Base-by-base conservation (phyloP, 1,140 invertebrate species). In the Cyrtorhinus lividipennis region DNA sequence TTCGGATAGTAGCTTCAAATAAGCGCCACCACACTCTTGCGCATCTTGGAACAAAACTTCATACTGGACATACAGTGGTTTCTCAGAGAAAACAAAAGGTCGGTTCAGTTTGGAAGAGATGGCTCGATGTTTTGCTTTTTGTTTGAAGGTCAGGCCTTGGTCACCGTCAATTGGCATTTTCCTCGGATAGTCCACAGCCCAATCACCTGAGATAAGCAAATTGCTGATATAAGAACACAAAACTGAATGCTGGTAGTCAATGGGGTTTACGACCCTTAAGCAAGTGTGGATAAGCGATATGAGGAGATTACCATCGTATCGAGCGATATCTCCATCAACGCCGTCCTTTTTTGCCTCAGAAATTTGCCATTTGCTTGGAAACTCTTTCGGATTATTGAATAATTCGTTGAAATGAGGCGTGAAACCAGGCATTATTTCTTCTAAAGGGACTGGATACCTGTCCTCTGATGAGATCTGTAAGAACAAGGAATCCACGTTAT, bases 1-100 rank as follows among this genome's bases (percentile, higher is more conserved):
- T 2, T 81, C 73, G 15, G 84, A 87, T 15, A 98, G 74, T 18
- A 99, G 78, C 77, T 99, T 99, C 0, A 99, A 74, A 74, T 99
- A 99, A 10, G 94, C 94, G 15, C 96, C 96, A 57, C 96, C 96
- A 77, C 96, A 99, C 75, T 98, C 95, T 77, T 98, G 93, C 1
- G 94, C 94, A 72, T 96, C 92, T 82, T 96, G 85, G 27, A 84
- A 78, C 56, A 73, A 81, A 59, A 93, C 88, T 80, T 92, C 94
- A 79, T 94, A 98, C 75, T 99, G 96, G 10, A 98, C 84, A 69
- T 99, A 78, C 24, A 99, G 77, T 0, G 93, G 92, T 69, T 91
- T 92, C 53, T 84, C 81, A 27, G 76, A 79, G 72, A 99, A 99
- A 27, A 85, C 77, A 75, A 96, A 98, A 18, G 87, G 85, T 71